A percentile compares a stretch with the other conserved stretches of the same genome.
These are phyloP conservation scores for Beaufortia kweichowensis DNA, from an alignment of 2,113 vertebrate genomes.

Conservation along the genomic window DNA sequence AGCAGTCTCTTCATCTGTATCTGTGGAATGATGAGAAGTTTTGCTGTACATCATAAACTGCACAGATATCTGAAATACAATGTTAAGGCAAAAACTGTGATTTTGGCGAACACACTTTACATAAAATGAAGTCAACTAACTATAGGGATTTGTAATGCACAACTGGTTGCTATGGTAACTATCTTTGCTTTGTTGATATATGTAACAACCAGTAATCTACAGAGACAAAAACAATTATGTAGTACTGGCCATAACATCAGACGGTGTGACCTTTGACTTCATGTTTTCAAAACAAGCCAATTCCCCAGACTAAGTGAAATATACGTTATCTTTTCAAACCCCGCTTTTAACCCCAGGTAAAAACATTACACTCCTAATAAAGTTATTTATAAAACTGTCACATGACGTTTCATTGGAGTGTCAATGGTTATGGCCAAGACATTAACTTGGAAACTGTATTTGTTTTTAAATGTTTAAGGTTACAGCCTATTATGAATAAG, in stretches of 20 bases:
- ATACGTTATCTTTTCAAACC: too few relatives aligned
- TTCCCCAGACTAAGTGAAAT: too few relatives aligned
- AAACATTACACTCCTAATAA: too few relatives aligned
- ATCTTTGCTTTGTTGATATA: neutral
- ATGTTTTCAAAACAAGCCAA: slow-evolving; percentile 13
- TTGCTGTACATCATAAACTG: slow-evolving; percentile 74
- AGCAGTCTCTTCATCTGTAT: slow-evolving; percentile 48
- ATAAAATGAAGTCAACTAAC: slow-evolving; percentile 5
- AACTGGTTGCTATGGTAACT: neutral
- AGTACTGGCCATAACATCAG: neutral
- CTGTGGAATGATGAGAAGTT: neutral
- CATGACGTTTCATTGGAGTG: too few relatives aligned
- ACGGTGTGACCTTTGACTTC: neutral
- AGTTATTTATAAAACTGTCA: too few relatives aligned
- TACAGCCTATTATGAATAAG: too few relatives aligned
- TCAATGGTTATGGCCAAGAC: too few relatives aligned
- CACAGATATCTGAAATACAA: slow-evolving; percentile 67
- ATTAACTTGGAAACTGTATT: too few relatives aligned
- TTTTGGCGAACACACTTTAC: too few relatives aligned
- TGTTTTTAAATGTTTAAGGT: too few relatives aligned
- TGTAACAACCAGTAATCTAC: neutral
- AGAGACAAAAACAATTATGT: neutral
- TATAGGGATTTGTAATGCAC: neutral
- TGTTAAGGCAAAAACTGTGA: slow-evolving; percentile 58
- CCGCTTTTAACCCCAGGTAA: too few relatives aligned